phyloP scores from a whole-genome alignment of 2,888 invertebrate genomes.

The Oscheius sp. region DNA sequence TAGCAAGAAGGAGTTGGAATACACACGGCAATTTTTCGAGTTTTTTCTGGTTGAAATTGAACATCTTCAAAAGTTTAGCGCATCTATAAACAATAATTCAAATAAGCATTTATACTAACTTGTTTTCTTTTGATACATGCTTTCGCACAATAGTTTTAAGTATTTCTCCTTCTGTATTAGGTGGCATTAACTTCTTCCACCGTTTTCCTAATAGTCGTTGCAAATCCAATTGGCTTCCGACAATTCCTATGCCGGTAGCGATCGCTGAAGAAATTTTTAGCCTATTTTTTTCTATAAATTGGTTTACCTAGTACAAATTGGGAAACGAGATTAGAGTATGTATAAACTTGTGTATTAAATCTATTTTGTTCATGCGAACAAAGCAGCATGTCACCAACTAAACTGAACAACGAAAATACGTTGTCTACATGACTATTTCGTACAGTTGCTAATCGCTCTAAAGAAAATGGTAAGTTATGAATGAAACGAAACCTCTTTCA shows the following conservation, averaged over 20 bases:
- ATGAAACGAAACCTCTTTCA: background rate
- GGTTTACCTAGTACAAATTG: constrained; percentile 10
- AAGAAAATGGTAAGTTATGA: background rate
- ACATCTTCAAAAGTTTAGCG: constrained; percentile 15
- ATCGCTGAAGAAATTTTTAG: constrained; percentile 23
- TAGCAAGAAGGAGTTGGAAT: constrained; percentile 12
- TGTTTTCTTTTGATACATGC: background rate
- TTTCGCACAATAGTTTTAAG: constrained; percentile 12
- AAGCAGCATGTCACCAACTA: background rate
- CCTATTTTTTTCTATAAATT: background rate
- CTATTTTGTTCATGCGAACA: background rate
- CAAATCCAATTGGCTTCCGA: constrained; percentile 21
- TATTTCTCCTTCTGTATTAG: background rate
- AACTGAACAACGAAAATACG: constrained; percentile 2
- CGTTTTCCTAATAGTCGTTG: constrained; percentile 22
- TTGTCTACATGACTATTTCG: constrained; percentile 2
- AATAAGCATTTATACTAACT: background rate
- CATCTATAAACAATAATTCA: constrained; percentile 13
- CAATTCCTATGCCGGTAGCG: constrained; percentile 24
- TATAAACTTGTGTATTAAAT: constrained; percentile 11
- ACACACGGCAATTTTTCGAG: constrained; percentile 3
- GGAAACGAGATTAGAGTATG: background rate
- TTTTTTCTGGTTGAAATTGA: background rate
- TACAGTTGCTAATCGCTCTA: background rate
- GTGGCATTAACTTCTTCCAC: constrained; percentile 28